Evolutionary conservation across 2,888 invertebrate species (phyloP), one percentile per base, ranked within the genome.

Genomic region (Caenorhabditis becei): DNA sequence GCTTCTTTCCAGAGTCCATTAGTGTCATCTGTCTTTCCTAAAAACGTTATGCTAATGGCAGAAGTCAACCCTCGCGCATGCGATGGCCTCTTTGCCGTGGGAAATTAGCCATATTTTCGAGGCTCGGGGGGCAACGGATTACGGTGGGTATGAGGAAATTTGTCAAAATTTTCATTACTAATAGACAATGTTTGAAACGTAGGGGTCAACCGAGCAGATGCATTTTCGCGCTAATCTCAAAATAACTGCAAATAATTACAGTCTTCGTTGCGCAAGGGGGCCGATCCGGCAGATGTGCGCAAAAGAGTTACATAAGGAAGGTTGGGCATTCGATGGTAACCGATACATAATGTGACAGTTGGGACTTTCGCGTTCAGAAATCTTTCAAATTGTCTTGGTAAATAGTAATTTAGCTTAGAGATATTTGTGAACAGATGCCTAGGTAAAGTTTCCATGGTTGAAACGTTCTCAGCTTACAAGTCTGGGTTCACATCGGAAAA

Each of bases 1-100:
- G 66, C 53, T 41, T 63, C 58, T 20, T 49, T 51, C 54, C 32
- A 69, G 23, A 71, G 72, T 75, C 75, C 75, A 75, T 75, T 75
- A 75, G 75, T 54, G 58, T 62, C 41, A 61, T 61, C 61, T 51
- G 51, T 49, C 59, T 44, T 28, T 14, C 41, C n/a, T n/a, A 54
- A 77, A 70, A 78, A 65, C 78, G 79, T 74, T 79, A 79, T 79
- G 79, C 79, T 67, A 79, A 79, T 79, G 63, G 70, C 49, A 63
- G 41, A 41, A 54, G 67, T 49, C 37, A 61, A 35, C 24, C 47
- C 47, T 53, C 32, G 23, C 54, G 49, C 51, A 54, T 37, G 37
- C 53, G 18, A 26, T 51, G 53, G 24, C 35, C 79, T 65, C 65
- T 72, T 67, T 26, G 53, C 35, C 69, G 67, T 69, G 79, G 72